Base-by-base conservation (phyloP, 1,140 invertebrate genomes). In the Pomacea maculata region DNA sequence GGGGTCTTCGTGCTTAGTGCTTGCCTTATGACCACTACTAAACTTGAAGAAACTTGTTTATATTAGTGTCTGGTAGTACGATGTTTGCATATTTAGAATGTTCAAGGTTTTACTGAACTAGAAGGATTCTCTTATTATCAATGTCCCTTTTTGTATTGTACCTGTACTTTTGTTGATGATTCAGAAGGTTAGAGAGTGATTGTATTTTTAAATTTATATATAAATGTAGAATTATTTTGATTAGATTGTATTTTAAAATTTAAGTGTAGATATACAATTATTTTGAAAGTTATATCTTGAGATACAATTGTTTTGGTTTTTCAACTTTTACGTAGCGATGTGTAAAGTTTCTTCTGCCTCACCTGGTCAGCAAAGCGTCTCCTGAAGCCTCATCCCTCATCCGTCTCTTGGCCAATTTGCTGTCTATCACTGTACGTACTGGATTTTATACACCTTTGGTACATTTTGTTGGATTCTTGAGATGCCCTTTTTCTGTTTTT, bases 271-370 rank as follows among this genome's bases (percentile, higher is more conserved):
- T 19, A 65, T 19, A n/a, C n/a, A 65, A 21, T 72, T 72, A 34
- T 19, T 17, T 29, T 74, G 8, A 11, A 21, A 15, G 21, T 74
- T 74, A 29, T 14, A 17, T 52, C 11, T 55, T 45, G 34, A 45
- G 34, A 45, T 45, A 45, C 34, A 45, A 45, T 67, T 63, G 12
- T 19, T 7, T 72, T 74, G 68, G 75, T 9, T 83, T 63, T 77
- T 45, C 34, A 75, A 71, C 64, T 78, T 79, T 55, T 70, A 75
- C 85, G 65, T 83, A 91, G 90, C 84, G 84, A 10, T 84, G 84
- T 79, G 85, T 90, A 79, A 87, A 88, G 74, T 87, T 85, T 71
- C 83, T 92, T 45, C 83, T 92, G 5, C 91, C 91, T 15, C 86
- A 87, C 71, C 82, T 92, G 54, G 88, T 91, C 17, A 87, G 83